Evolutionary conservation across 1,140 invertebrate genomes (phyloP), one percentile per base, ranked within the genome.

Genomic region (Pseudomyrmex gracilis): DNA sequence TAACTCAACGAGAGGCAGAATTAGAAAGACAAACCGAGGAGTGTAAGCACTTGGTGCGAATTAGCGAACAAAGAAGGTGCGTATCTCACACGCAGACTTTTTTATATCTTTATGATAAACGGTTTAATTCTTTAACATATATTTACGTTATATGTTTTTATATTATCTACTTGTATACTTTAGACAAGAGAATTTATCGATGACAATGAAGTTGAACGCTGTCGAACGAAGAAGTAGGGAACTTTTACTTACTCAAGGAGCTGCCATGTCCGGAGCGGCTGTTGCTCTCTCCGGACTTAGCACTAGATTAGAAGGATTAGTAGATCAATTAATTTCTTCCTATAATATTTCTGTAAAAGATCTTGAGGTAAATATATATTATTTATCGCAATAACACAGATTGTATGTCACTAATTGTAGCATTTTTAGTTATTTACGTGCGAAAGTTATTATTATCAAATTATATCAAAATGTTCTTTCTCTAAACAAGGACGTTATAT

Each of bases 341-440:
- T 97, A 97, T 92, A 95, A 95, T 87, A 97, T 98, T 90, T 97
- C 97, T 10, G 95, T 96, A 85, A 96, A 97, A 90, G 96, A 97
- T 93, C 93, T 97, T 43, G 96, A 97, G 95, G 97, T 97, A 93
- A 92, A 2, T 71, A 34, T 13, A 13, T 53, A 51, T 8, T 66
- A 87, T 80, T 15, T 15, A 17, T 51, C 17, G 67, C 45, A 10
- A 22, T 58, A 12, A 9, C 4, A 34, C 34, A 34, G 34, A 34
- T 34, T 34, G 5, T 34, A 34, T 34, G 34, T 73, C 13, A 17
- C 53, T 60, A 53, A 74, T 58, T 63, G 51, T 43, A 20, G 15
- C 17, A 63, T 53, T 53, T 9, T 43, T 34, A 4, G 1, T 45
- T 0, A 34, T 57, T 1, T 10, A 55, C 67, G 47, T 34, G 34